phyloP scores from a whole-genome alignment of 1,140 invertebrate species.

The Ladona fulva region DNA sequence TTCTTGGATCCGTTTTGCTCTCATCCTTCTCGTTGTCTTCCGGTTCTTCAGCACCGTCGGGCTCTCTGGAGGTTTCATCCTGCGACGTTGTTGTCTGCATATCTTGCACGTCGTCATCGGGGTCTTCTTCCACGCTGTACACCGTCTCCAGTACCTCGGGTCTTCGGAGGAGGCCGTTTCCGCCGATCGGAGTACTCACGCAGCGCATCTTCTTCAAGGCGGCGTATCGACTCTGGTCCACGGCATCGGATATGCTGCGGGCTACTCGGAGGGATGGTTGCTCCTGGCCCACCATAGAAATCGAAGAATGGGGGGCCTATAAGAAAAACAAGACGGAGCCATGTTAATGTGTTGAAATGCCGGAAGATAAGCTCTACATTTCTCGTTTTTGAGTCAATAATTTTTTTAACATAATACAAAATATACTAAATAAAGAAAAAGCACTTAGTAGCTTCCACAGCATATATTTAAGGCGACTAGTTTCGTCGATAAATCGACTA shows the following conservation, averaged over 20 bases:
- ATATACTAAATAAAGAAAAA: no score
- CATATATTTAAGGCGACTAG: no score
- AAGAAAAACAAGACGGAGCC: not conserved
- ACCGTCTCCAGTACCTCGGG: constrained; percentile 77
- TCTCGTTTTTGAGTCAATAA: no score
- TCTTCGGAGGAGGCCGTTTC: constrained; percentile 62
- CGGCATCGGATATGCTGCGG: constrained; percentile 66
- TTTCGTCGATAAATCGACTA: no score
- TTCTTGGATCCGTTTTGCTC: constrained; percentile 37
- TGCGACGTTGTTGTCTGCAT: constrained; percentile 38
- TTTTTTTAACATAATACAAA: no score
- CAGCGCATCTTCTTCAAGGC: not conserved
- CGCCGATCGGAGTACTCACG: constrained; percentile 33
- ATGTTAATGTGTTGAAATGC: not conserved
- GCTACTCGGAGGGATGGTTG: not conserved
- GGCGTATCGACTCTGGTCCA: constrained; percentile 46
- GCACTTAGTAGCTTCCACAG: no score
- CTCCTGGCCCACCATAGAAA: constrained; percentile 26
- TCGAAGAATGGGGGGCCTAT: constrained; percentile 19
- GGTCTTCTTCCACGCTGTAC: constrained; percentile 74
- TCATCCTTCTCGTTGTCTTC: not conserved
- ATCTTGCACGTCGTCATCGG: constrained; percentile 51
- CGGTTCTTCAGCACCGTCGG: constrained; percentile 39
- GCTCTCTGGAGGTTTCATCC: constrained; percentile 25
- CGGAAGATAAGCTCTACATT: no score